Evolutionary conservation across 1,140 invertebrate species (phyloP).

Genomic region (Bombus polaris): DNA sequence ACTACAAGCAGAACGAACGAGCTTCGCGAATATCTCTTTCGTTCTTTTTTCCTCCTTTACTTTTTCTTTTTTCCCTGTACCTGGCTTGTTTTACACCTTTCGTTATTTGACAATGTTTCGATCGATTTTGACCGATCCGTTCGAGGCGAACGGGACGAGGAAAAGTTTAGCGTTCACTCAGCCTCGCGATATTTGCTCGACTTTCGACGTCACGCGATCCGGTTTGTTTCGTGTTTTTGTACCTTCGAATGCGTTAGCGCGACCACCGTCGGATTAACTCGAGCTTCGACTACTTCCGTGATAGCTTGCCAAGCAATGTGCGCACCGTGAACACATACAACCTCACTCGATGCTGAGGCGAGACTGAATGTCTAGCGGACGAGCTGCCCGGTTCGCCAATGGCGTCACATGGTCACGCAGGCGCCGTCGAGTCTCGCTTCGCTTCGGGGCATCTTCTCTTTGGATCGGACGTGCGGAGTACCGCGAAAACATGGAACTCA

Average conservation of each 20-base stretch:
- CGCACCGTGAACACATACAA: constrained; percentile 14
- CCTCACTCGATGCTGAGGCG: constrained; percentile 72
- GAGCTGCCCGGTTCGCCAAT: constrained; percentile 77
- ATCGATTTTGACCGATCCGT: constrained; percentile 9
- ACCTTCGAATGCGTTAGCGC: constrained; percentile 8
- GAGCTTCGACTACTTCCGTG: constrained; percentile 24
- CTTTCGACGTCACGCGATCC: not conserved
- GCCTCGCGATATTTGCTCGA: not conserved
- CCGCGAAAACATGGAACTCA: constrained; percentile 48
- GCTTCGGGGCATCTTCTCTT: constrained; percentile 58
- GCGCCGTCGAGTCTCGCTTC: constrained; percentile 74
- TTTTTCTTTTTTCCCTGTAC: not conserved
- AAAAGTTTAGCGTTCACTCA: not conserved
- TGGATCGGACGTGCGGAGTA: constrained; percentile 24
- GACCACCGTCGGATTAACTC: constrained; percentile 3
- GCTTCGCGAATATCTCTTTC: no score
- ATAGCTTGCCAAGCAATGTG: constrained; percentile 7
- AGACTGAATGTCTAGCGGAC: constrained; percentile 80
- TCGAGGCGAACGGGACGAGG: not conserved
- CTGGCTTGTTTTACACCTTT: not conserved
- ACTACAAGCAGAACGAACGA: not conserved
- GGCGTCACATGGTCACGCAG: constrained; percentile 80
- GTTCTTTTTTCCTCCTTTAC: not conserved
- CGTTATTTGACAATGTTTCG: not conserved
- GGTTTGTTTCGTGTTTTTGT: not conserved